Evolutionary conservation across 2,113 vertebrate genomes (phyloP).

Genomic region (Takifugu flavidus): DNA sequence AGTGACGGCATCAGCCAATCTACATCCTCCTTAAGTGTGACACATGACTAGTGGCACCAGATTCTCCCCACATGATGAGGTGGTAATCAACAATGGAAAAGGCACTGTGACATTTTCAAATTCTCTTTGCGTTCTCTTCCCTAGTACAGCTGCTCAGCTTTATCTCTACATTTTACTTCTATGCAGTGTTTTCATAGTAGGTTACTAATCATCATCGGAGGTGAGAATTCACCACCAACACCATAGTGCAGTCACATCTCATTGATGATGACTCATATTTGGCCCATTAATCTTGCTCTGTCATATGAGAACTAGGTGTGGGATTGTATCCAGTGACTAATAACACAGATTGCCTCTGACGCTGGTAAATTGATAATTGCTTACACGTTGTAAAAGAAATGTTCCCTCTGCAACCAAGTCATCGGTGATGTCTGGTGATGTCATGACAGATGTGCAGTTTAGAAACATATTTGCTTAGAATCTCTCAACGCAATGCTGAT

Average conservation of each 20-base stretch:
- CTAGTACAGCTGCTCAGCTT: neutral
- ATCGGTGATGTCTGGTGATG: constrained; percentile 52
- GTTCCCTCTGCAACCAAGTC: constrained; percentile 57
- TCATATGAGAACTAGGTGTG: constrained; percentile 57
- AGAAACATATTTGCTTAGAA: constrained; percentile 33
- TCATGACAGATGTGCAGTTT: constrained; percentile 43
- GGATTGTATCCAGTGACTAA: constrained; percentile 61
- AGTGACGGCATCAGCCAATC: constrained; percentile 30
- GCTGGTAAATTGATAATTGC: constrained; percentile 64
- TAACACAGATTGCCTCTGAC: constrained; percentile 57
- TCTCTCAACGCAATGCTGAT: constrained; percentile 36
- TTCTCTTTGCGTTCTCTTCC: constrained; percentile 1
- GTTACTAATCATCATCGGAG: constrained; percentile 13
- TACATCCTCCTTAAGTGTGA: constrained; percentile 42
- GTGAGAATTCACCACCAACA: constrained; percentile 31
- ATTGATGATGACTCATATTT: constrained; percentile 52
- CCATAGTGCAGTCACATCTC: constrained; percentile 15
- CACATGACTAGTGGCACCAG: constrained; percentile 51
- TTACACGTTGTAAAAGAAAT: constrained; percentile 59
- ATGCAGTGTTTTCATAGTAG: neutral
- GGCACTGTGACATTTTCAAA: constrained; percentile 40
- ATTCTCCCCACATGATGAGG: constrained; percentile 21
- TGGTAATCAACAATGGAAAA: constrained; percentile 41
- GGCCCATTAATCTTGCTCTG: constrained; percentile 38
- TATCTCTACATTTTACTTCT: neutral